A percentile compares a stretch with the other conserved stretches of the same genome.
These are phyloP conservation scores for Nebria brevicollis DNA, from an alignment of 2,888 invertebrate genomes.

Conservation along the genomic window DNA sequence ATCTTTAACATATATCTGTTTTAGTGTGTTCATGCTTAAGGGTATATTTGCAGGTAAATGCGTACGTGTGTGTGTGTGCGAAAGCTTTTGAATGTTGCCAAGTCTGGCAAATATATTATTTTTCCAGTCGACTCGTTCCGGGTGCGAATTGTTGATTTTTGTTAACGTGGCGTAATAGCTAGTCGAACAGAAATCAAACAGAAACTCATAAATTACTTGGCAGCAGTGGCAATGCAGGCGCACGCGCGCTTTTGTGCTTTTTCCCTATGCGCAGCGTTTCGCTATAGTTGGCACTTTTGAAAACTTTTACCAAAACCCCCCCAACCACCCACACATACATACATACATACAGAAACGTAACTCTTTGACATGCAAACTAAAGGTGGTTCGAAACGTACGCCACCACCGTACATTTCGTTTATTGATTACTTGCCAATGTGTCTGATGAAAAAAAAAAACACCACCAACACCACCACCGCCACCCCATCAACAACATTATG, in stretches of 20 bases:
- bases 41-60: not conserved
- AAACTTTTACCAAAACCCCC: not conserved
- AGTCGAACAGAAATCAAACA: slow-evolving; percentile 1
- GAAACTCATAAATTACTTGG: not conserved
- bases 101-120: not conserved
- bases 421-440: not conserved
- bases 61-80: not conserved
- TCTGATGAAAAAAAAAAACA: not conserved
- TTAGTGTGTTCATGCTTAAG: not conserved
- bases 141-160: not conserved
- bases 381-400: not conserved
- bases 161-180: slow-evolving; percentile 1
- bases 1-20: too few species aligned
- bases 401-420: too few species aligned
- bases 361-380: not conserved
- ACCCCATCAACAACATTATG: too few species aligned
- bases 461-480: too few species aligned
- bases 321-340: too few species aligned
- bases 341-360: not conserved
- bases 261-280: not conserved
- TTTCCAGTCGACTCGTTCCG: not conserved
- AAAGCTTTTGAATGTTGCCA: not conserved
- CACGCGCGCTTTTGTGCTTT: not conserved
- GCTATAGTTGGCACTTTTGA: not conserved
- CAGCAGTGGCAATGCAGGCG: not conserved